These are phyloP conservation scores for Scaptomyza montana DNA, from an alignment of 1,140 invertebrate genomes.

Conservation along the genomic window DNA sequence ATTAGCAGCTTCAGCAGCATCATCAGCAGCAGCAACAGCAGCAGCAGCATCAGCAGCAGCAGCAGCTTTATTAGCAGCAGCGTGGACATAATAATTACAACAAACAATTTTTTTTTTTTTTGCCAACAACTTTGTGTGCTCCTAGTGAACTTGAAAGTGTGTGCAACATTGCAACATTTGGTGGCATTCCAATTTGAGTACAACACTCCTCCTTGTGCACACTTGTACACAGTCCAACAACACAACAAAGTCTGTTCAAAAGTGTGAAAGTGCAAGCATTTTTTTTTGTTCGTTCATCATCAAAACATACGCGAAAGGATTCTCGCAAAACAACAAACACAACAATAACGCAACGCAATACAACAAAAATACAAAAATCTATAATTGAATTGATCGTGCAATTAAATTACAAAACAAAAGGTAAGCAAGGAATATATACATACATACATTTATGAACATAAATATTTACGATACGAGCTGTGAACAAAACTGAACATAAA, in stretches of 20 bases:
- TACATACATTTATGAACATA: neutral
- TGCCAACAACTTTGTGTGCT: slow-evolving; percentile 42
- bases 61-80: slow-evolving; percentile 43
- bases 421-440: slow-evolving; percentile 25
- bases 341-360: neutral
- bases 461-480: slow-evolving; percentile 3
- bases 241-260: slow-evolving; percentile 26
- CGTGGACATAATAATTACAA: slow-evolving; percentile 53
- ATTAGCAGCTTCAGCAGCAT: slow-evolving; percentile 27
- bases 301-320: slow-evolving; percentile 38
- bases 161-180: slow-evolving; percentile 44
- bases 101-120: slow-evolving; percentile 70
- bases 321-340: slow-evolving; percentile 22
- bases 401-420: slow-evolving; percentile 23
- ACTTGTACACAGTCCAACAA: neutral
- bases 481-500: slow-evolving; percentile 7
- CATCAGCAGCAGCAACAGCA: slow-evolving; percentile 37
- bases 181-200: slow-evolving; percentile 27
- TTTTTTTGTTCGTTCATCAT: slow-evolving; percentile 25
- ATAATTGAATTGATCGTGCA: slow-evolving; percentile 34
- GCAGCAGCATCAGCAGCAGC: slow-evolving; percentile 26
- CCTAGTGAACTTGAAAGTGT: slow-evolving; percentile 51
- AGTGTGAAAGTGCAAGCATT: slow-evolving; percentile 47
- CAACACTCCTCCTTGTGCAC: slow-evolving; percentile 18
- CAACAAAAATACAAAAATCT: slow-evolving; percentile 23